Conservation (phyloP, 2,113 vertebrate species). For the Tenrec ecaudatus region DNA sequence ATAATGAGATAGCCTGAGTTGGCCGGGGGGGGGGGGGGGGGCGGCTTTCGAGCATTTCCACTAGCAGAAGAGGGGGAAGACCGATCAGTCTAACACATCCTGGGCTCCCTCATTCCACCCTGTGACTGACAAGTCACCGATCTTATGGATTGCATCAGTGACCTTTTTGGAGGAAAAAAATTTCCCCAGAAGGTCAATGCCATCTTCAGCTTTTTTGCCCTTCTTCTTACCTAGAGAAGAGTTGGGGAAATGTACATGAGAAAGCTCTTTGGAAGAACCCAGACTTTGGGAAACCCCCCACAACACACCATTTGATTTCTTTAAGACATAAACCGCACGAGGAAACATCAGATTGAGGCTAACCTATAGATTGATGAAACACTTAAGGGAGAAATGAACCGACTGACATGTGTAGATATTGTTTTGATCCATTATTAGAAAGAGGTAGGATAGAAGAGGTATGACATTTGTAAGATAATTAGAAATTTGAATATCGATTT, state of each 20-base stretch:
- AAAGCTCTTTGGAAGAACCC: not conserved
- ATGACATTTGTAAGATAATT: not conserved
- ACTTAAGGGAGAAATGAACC: not conserved
- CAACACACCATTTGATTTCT: not conserved
- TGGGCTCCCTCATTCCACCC: not conserved
- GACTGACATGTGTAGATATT: not conserved
- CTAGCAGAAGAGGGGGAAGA: not conserved
- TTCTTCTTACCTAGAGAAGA: not conserved
- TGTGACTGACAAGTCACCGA: conserved; percentile 8
- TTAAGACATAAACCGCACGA: conserved; percentile 31
- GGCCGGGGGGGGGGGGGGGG: no score
- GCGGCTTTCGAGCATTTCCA: not conserved
- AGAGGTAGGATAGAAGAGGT: not conserved
- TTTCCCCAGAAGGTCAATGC: not conserved
- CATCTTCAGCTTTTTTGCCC: not conserved
- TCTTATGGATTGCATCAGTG: not conserved
- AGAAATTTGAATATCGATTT: conserved; percentile 30
- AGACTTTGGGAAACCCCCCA: conserved; percentile 9
- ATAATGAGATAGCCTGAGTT: not conserved
- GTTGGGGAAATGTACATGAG: not conserved
- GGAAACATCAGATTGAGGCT: not conserved
- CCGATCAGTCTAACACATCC: not conserved
- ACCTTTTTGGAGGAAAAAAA: conserved; percentile 5
- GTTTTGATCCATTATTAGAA: conserved; percentile 34
- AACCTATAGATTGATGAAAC: conserved; percentile 38